phyloP scores from a whole-genome alignment of 2,888 invertebrate genomes.

The Eurytoma adleriae region DNA sequence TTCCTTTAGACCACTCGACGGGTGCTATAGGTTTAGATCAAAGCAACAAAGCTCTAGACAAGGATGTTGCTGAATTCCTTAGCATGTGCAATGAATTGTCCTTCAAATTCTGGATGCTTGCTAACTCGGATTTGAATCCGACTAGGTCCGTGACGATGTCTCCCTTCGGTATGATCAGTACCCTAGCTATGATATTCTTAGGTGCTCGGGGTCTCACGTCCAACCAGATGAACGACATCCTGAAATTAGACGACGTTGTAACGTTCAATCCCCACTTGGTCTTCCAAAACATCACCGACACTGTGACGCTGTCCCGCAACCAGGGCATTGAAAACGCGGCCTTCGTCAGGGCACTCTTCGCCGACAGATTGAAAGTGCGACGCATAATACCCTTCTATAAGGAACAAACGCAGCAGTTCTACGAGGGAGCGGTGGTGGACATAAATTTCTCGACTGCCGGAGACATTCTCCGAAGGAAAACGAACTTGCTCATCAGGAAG shows the following conservation, averaged over 20 bases:
- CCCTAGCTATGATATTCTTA: slow-evolving; percentile 93
- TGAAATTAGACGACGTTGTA: slow-evolving; percentile 90
- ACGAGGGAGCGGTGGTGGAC: slow-evolving; percentile 91
- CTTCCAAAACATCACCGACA: slow-evolving; percentile 90
- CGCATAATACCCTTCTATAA: slow-evolving; percentile 91
- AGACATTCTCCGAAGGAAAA: slow-evolving; percentile 88
- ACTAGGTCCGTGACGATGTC: slow-evolving; percentile 88
- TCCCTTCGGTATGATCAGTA: slow-evolving; percentile 90
- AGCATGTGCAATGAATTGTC: slow-evolving; percentile 91
- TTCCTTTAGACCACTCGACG: slow-evolving; percentile 78
- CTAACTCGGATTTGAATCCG: slow-evolving; percentile 82
- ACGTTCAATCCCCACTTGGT: slow-evolving; percentile 93
- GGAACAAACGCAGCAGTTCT: slow-evolving; percentile 90
- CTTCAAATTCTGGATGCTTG: slow-evolving; percentile 88
- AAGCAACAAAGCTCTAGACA: slow-evolving; percentile 83
- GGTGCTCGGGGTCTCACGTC: slow-evolving; percentile 92
- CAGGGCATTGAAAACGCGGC: slow-evolving; percentile 88
- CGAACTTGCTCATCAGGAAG: slow-evolving; percentile 87
- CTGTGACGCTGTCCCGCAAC: slow-evolving; percentile 82
- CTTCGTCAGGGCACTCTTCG: slow-evolving; percentile 89
- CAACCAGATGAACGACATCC: slow-evolving; percentile 92
- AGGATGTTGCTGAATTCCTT: slow-evolving; percentile 87
- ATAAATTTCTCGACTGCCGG: slow-evolving; percentile 89
- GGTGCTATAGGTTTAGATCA: slow-evolving; percentile 84
- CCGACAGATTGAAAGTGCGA: slow-evolving; percentile 85